These are phyloP conservation scores for Sebastes jordani DNA, from an alignment of 2,797 vertebrate genomes.

Conservation along the genomic window DNA sequence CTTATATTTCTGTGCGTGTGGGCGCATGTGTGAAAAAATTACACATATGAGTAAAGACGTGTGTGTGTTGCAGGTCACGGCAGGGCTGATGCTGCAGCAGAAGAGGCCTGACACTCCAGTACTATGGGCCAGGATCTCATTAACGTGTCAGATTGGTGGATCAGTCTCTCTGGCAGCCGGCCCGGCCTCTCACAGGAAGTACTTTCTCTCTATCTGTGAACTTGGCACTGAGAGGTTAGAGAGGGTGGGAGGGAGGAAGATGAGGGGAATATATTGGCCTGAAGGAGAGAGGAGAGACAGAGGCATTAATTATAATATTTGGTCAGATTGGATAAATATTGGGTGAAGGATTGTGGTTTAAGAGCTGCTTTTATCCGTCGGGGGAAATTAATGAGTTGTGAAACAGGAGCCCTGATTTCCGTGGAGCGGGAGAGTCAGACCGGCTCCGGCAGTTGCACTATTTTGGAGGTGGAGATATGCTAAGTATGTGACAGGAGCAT, in stretches of 20 bases:
- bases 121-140: slow-evolving; percentile 88
- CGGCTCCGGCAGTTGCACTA: slow-evolving; percentile 44
- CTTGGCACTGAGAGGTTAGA: slow-evolving; percentile 77
- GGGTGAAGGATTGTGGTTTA: slow-evolving; percentile 59
- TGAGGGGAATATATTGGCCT: slow-evolving; percentile 55
- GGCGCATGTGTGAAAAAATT: slow-evolving; percentile 40
- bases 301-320: slow-evolving; percentile 76
- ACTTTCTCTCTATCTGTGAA: slow-evolving; percentile 81
- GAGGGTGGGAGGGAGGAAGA: slow-evolving; percentile 28
- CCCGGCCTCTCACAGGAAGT: slow-evolving; percentile 82
- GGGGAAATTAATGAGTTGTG: slow-evolving; percentile 29
- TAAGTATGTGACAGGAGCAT: slow-evolving; percentile 69
- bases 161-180: slow-evolving; percentile 88
- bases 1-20: slow-evolving; percentile 39
- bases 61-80: slow-evolving; percentile 58
- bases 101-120: slow-evolving; percentile 86
- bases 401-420: slow-evolving; percentile 20
- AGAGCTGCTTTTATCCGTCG: slow-evolving; percentile 48
- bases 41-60: slow-evolving; percentile 27
- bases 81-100: slow-evolving; percentile 81
- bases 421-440: slow-evolving; percentile 1
- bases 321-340: slow-evolving; percentile 77
- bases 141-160: slow-evolving; percentile 95
- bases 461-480: slow-evolving; percentile 69
- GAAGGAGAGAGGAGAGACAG: slow-evolving; percentile 33